phyloP scores from a whole-genome alignment of 1,140 invertebrate genomes.

The Nasonia longicornis region DNA sequence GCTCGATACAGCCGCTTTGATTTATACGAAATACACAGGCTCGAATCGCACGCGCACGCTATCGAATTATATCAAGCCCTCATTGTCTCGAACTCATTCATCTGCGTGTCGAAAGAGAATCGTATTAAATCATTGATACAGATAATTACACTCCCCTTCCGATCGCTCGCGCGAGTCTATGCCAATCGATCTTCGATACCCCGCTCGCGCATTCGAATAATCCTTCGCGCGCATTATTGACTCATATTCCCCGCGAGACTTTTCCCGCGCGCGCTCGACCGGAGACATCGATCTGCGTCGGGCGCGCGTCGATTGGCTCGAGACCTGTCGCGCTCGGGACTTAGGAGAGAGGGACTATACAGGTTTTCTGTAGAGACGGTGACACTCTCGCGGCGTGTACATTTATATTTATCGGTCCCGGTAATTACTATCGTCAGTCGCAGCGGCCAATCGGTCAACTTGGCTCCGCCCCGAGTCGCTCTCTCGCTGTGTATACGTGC shows the following conservation, averaged over 20 bases:
- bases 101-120: conserved; percentile 40
- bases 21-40: conserved; percentile 15
- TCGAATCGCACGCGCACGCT: not conserved
- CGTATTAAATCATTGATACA: conserved; percentile 42
- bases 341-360: conserved; percentile 51
- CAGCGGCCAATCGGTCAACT: conserved; percentile 54
- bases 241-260: not conserved
- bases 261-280: not conserved
- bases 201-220: not conserved
- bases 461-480: conserved; percentile 58
- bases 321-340: conserved; percentile 40
- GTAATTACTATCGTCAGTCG: conserved; percentile 43
- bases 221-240: not conserved
- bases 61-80: conserved; percentile 32
- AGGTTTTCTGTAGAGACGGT: conserved; percentile 60
- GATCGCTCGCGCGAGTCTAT: not conserved
- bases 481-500: too few species aligned
- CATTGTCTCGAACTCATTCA: conserved; percentile 33
- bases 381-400: conserved; percentile 54
- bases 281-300: conserved; percentile 44
- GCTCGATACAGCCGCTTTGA: conserved; percentile 12
- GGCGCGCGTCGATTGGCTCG: conserved; percentile 56
- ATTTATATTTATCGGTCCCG: conserved; percentile 51
- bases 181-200: conserved; percentile 12
- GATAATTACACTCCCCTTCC: conserved; percentile 23